phyloP scores from a whole-genome alignment of 2,113 vertebrate species.

The Octodon degus region DNA sequence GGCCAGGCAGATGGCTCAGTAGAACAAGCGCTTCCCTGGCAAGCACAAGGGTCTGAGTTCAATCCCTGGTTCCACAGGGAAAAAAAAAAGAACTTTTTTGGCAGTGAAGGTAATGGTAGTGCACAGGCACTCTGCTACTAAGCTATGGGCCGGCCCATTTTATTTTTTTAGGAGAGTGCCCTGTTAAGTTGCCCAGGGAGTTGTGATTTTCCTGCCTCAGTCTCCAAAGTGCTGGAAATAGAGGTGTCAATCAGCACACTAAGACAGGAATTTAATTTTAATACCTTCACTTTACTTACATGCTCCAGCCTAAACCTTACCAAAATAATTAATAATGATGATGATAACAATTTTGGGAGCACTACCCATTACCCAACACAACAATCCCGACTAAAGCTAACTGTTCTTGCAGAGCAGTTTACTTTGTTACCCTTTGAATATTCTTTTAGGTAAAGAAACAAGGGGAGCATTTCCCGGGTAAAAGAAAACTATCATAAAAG shows the following conservation, averaged over 20 bases:
- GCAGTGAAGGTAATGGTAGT: background rate
- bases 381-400: background rate
- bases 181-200: background rate
- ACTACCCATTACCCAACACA: background rate
- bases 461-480: background rate
- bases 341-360: background rate
- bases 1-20: no score
- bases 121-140: background rate
- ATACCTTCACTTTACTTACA: background rate
- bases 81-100: background rate
- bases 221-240: background rate
- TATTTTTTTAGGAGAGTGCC: background rate
- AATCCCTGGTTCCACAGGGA: no score
- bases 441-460: constrained; percentile 15
- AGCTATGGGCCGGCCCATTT: background rate
- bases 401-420: background rate
- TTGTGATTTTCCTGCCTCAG: background rate
- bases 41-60: no score
- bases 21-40: no score
- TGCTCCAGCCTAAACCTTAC: background rate
- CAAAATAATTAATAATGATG: background rate
- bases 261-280: constrained; percentile 19
- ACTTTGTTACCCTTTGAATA: constrained; percentile 45
- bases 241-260: background rate
- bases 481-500: constrained; percentile 30